Percentiles rank a stretch among this genome's conserved stretches.
These are phyloP conservation scores for Malurus splendens DNA, from an alignment of 2,797 vertebrate species.

Conservation along the genomic window DNA sequence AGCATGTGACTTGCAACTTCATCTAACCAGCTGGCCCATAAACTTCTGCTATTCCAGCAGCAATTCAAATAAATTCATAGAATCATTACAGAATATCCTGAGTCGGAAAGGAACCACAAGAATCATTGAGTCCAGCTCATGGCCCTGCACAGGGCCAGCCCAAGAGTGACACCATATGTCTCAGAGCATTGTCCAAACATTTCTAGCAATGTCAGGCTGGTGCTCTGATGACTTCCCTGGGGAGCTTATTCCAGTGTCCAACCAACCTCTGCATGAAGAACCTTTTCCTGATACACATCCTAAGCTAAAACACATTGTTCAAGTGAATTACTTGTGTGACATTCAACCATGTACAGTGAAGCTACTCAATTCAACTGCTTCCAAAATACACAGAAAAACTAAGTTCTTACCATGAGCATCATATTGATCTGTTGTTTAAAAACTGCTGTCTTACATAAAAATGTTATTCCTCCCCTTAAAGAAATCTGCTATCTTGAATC, in stretches of 20 bases:
- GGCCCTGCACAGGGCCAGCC: background rate
- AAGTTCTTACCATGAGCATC: background rate
- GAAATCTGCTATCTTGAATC: background rate
- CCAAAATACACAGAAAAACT: background rate
- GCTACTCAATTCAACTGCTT: background rate
- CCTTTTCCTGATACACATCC: background rate
- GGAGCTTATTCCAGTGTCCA: background rate
- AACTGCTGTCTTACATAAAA: background rate
- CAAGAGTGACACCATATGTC: background rate
- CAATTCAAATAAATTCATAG: background rate
- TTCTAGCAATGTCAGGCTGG: background rate
- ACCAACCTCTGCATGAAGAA: background rate
- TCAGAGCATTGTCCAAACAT: background rate
- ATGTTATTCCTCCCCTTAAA: background rate
- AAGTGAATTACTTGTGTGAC: background rate
- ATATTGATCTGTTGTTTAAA: background rate
- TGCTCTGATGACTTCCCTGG: background rate
- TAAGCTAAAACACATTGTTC: background rate
- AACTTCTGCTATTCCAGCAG: background rate
- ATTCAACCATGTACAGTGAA: background rate
- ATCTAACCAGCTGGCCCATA: background rate
- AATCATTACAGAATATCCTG: background rate
- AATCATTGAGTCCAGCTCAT: fast-evolving
- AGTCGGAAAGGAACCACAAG: background rate
- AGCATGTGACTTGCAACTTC: background rate